Evolutionary conservation across 2,797 vertebrate species (phyloP).

Genomic region (Gymnodraco acuticeps): DNA sequence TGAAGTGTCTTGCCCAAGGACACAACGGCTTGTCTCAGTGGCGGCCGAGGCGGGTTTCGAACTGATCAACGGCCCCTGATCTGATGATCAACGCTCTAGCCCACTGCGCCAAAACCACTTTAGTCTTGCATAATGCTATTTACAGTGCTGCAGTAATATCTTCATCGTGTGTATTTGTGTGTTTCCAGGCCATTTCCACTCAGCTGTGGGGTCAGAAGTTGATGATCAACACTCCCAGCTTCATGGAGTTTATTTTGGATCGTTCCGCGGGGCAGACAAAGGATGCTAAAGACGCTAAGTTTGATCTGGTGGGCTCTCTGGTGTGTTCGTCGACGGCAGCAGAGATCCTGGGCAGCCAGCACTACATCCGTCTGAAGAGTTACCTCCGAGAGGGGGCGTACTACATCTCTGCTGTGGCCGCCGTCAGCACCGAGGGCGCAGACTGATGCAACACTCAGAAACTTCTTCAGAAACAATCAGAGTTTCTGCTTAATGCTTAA

Average conservation of each 20-base stretch:
- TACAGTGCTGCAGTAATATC: neutral
- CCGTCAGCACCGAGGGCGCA: slow-evolving; percentile 91
- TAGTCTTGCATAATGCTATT: neutral
- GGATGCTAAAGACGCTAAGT: slow-evolving; percentile 95
- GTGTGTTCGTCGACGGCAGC: slow-evolving; percentile 88
- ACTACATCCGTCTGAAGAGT: slow-evolving; percentile 90
- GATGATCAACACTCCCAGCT: slow-evolving; percentile 93
- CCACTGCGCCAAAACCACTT: too few species aligned
- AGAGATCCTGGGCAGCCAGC: slow-evolving; percentile 90
- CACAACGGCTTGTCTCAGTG: too few species aligned
- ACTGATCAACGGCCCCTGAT: too few species aligned
- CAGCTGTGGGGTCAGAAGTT: slow-evolving; percentile 94
- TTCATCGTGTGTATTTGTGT: neutral
- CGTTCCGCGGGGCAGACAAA: slow-evolving; percentile 92
- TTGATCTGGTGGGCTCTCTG: slow-evolving; percentile 92
- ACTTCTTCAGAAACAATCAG: neutral
- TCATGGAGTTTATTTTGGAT: slow-evolving; percentile 95
- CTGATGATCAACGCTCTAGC: too few species aligned
- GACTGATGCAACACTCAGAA: slow-evolving; percentile 80
- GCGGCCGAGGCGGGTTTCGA: too few species aligned
- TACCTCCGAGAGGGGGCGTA: slow-evolving; percentile 94
- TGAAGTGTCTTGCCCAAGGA: too few species aligned
- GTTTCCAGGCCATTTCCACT: slow-evolving; percentile 89
- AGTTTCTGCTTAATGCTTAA: slow-evolving; percentile 31
- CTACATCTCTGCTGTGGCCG: slow-evolving; percentile 89